Conservation (phyloP, 2,888 invertebrate genomes). For the Phoenoteleia sp. region DNA sequence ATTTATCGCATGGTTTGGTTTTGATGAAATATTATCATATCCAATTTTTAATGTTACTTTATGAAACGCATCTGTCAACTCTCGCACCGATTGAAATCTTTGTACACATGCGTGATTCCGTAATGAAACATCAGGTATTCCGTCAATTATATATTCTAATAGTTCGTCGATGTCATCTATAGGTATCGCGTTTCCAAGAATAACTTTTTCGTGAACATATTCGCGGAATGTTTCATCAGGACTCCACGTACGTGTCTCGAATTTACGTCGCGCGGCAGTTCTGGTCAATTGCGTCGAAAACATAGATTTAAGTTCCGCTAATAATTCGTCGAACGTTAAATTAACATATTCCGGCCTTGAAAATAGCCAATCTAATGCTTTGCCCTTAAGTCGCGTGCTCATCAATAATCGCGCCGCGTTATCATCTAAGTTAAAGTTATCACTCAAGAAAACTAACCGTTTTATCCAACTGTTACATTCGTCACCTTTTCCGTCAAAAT, state of each 20-base stretch:
- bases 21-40: too few species aligned
- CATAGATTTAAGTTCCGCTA: not conserved
- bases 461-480: constrained; percentile 4
- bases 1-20: too few species aligned
- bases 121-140: not conserved
- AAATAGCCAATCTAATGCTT: constrained; percentile 16
- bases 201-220: constrained; percentile 17
- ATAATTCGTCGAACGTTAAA: not conserved
- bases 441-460: not conserved
- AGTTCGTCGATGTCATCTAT: not conserved
- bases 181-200: constrained; percentile 15
- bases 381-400: constrained; percentile 12
- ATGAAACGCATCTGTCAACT: not conserved
- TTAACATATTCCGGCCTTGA: constrained; percentile 15
- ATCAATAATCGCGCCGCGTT: constrained; percentile 3
- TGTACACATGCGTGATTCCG: not conserved
- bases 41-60: not conserved
- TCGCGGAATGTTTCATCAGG: constrained; percentile 15
- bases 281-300: not conserved
- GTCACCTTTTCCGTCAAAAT: constrained; percentile 11
- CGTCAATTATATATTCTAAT: not conserved
- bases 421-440: constrained; percentile 13
- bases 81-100: not conserved
- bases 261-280: not conserved
- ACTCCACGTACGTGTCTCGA: constrained; percentile 14